Evolutionary conservation across 2,797 vertebrate genomes (phyloP).

Genomic region (Sebastes steindachneri): DNA sequence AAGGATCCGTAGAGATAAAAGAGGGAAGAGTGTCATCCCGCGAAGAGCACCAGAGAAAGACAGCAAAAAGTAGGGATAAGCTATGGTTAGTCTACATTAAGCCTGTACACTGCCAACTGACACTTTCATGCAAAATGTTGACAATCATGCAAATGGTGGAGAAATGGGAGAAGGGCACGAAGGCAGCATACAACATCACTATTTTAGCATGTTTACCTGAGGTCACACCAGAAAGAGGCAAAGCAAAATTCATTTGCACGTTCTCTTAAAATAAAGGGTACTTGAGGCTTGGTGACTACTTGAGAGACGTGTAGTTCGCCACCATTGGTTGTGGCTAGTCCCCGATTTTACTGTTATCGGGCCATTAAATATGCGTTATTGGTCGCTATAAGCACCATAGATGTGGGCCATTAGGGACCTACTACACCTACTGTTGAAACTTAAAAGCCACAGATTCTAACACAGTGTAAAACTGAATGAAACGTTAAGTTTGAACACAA

Average conservation of each 20-base stretch:
- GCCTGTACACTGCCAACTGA: constrained; percentile 18
- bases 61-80: constrained; percentile 61
- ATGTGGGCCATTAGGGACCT: no score
- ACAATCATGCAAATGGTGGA: constrained; percentile 63
- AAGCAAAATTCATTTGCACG: not conserved
- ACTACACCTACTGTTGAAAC: no score
- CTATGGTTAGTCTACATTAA: constrained; percentile 59
- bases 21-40: constrained; percentile 79
- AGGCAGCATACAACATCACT: constrained; percentile 9
- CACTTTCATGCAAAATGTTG: constrained; percentile 59
- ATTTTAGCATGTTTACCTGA: not conserved
- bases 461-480: no score
- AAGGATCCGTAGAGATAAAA: constrained; percentile 75
- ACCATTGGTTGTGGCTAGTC: not conserved
- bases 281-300: not conserved
- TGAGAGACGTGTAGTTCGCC: not conserved
- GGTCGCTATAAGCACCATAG: no score
- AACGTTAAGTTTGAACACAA: no score
- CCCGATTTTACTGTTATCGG: no score
- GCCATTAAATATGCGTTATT: no score
- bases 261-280: not conserved
- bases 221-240: not conserved
- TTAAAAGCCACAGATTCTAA: no score
- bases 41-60: constrained; percentile 64
- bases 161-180: constrained; percentile 17